phyloP scores from a whole-genome alignment of 2,113 vertebrate species.

The Papio anubis region DNA sequence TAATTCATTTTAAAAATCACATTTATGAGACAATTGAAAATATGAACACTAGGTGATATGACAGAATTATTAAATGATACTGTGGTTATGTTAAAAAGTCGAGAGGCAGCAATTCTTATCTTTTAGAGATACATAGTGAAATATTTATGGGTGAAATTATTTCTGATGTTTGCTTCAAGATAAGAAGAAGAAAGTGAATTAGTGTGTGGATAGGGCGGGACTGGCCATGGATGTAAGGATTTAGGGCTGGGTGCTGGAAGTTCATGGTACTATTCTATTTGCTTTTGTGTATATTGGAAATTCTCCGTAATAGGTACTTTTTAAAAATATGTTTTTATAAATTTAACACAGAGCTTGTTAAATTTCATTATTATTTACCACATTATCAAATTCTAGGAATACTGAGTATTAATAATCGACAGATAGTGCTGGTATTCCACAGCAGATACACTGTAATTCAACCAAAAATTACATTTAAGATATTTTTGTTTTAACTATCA shows the following conservation, averaged over 20 bases:
- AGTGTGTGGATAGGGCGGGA: neutral
- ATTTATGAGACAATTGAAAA: constrained; percentile 32
- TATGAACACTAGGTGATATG: neutral
- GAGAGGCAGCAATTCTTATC: neutral
- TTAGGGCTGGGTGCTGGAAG: neutral
- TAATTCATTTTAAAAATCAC: neutral
- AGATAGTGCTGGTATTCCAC: neutral
- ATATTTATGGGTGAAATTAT: constrained; percentile 31
- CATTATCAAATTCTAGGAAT: neutral
- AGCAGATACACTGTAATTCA: neutral
- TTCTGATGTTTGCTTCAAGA: neutral
- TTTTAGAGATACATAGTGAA: constrained; percentile 18
- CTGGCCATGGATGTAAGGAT: neutral
- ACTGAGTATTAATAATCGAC: neutral
- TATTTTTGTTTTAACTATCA: constrained; percentile 23
- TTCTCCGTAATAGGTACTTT: neutral
- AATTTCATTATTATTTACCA: constrained; percentile 32
- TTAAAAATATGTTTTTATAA: constrained; percentile 27
- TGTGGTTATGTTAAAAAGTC: neutral
- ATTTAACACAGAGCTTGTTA: constrained; percentile 11
- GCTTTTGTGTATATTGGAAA: constrained; percentile 2
- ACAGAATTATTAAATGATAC: neutral
- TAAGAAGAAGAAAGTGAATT: neutral
- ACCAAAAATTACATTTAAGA: neutral
- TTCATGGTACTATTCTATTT: neutral